phyloP scores from a whole-genome alignment of 2,888 invertebrate genomes.

The Baronia brevicornis region DNA sequence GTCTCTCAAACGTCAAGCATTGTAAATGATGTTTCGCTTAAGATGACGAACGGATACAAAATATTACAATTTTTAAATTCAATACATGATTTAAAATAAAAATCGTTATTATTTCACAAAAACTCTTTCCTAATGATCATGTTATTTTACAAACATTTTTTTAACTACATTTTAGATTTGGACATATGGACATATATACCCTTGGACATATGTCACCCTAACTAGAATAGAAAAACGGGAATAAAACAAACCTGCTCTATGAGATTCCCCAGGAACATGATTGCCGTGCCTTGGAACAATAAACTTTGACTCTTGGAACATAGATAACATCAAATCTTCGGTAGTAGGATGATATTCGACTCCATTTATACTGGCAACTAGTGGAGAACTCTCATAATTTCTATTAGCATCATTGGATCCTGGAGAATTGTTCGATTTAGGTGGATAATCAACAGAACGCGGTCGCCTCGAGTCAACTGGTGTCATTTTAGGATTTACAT shows the following conservation, averaged over 20 bases:
- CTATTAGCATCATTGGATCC: constrained; percentile 39
- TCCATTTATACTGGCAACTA: constrained; percentile 66
- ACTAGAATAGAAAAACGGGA: too few relatives aligned
- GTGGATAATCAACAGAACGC: constrained; percentile 55
- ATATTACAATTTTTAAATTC: too few relatives aligned
- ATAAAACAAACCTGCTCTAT: constrained; percentile 55
- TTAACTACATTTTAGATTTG: too few relatives aligned
- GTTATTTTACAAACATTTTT: too few relatives aligned
- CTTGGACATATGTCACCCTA: too few relatives aligned
- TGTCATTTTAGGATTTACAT: constrained; percentile 73
- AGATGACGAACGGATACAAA: too few relatives aligned
- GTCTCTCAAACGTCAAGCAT: too few relatives aligned
- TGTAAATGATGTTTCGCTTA: too few relatives aligned
- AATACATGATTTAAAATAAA: too few relatives aligned
- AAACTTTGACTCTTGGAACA: constrained; percentile 67
- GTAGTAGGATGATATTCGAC: constrained; percentile 68
- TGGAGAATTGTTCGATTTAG: constrained; percentile 27
- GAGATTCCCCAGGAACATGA: constrained; percentile 56
- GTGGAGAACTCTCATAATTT: constrained; percentile 58
- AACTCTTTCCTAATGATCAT: too few relatives aligned
- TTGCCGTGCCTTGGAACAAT: constrained; percentile 56
- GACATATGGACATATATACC: too few relatives aligned
- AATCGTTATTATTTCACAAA: too few relatives aligned
- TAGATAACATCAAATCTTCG: constrained; percentile 63
- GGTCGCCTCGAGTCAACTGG: constrained; percentile 60